Conservation (phyloP, 2,797 vertebrate species). For the Poeciliopsis infans region DNA sequence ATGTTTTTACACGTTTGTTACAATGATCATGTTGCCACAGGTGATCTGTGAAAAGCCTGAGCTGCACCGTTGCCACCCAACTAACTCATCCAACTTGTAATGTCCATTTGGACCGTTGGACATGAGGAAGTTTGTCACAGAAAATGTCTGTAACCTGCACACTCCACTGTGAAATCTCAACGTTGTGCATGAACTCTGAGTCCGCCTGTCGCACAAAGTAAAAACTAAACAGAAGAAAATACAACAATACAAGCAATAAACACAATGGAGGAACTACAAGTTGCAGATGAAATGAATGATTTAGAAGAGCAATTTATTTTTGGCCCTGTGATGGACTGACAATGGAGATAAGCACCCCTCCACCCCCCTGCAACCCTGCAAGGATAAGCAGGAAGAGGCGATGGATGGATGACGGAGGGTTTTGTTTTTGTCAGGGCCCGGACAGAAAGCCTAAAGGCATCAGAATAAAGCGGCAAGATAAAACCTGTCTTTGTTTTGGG, state of each 20-base stretch:
- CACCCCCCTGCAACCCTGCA: neutral
- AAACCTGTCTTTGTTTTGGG: neutral
- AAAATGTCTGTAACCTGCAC: too few species aligned
- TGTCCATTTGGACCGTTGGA: too few species aligned
- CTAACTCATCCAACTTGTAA: too few species aligned
- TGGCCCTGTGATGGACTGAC: neutral
- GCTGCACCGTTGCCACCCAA: too few species aligned
- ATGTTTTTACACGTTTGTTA: too few species aligned
- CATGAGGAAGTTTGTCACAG: too few species aligned
- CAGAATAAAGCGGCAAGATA: neutral
- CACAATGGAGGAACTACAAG: neutral
- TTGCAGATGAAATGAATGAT: neutral
- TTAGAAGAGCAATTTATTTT: neutral
- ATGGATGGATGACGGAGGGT: neutral
- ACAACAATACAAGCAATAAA: neutral
- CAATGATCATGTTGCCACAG: too few species aligned
- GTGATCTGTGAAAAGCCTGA: too few species aligned
- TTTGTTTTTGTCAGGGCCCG: neutral
- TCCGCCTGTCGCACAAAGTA: too few species aligned
- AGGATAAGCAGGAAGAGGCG: neutral
- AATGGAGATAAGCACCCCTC: neutral
- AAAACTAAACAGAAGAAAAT: neutral
- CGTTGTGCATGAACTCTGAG: too few species aligned
- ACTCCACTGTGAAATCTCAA: too few species aligned
- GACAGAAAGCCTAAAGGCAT: neutral